Base-by-base conservation (phyloP, 2,113 vertebrate species). In the Hucho hucho region DNA sequence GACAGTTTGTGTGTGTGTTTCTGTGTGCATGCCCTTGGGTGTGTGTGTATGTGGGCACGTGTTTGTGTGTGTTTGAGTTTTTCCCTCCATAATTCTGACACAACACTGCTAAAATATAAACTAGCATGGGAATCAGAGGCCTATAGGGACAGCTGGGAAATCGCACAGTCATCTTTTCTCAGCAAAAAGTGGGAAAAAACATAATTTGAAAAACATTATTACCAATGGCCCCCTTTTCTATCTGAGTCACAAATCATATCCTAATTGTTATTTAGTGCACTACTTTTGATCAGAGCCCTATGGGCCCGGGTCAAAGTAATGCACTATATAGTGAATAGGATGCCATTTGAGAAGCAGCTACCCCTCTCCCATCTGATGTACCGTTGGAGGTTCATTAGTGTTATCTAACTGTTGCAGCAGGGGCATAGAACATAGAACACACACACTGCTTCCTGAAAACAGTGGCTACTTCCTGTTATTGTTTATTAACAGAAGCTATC, bases 331-430 rank as follows among this genome's bases (percentile, higher is more conserved):
- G 47, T 16, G 47, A 16, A 49, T 16, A 16, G 14, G 13, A 4
- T 13, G 14, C 14, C 14, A 49, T 49, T 49, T 49, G 47, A 16
- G 47, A 49, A 16, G 3, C 13, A 3, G 14, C 3, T 68, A 75
- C 68, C n/a, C 72, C 72, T 61, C 20, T 1, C 9, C 37, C 78
- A 28, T 61, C 74, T 71, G 76, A 84, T 85, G 79, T 80, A 18
- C 58, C 61, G 64, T 70, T 63, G 32, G 66, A 13, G 65, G 69
- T 65, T 79, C 78, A 79, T 83, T 79, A 77, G 43, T 37, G 79
- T 90, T 91, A 91, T 91, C 90, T 85, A 86, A 74, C 46, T 59
- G 4, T 43, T 22, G 47, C 90, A 89, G 84, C 82, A 82, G 82
- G 74, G 70, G 83, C 58, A 11, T 6, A 74, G 81, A 80, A 58